Evolutionary conservation across 2,113 vertebrate species (phyloP).

Genomic region (Notothenia coriiceps): DNA sequence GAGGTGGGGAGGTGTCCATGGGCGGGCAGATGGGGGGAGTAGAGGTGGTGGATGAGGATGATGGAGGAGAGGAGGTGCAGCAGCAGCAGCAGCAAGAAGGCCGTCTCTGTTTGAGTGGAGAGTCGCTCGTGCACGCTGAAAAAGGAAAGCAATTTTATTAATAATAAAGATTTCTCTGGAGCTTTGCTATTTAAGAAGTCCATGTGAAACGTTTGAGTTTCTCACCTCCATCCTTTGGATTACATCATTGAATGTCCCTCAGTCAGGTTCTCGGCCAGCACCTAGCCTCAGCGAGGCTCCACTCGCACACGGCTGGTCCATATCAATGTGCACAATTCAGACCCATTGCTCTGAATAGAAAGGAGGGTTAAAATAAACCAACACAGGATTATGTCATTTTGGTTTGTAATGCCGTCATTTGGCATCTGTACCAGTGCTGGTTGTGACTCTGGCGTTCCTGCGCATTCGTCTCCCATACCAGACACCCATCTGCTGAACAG

Average conservation of each 20-base stretch:
- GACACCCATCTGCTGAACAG: slow-evolving; percentile 87
- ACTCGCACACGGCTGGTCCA: slow-evolving; percentile 89
- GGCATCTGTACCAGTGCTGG: slow-evolving; percentile 83
- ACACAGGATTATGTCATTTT: not conserved
- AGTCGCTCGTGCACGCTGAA: slow-evolving; percentile 70
- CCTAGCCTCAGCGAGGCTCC: slow-evolving; percentile 90
- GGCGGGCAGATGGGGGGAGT: slow-evolving; percentile 83
- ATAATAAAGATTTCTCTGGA: not conserved
- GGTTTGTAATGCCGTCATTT: not conserved
- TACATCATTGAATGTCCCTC: slow-evolving; percentile 87
- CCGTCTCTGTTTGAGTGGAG: slow-evolving; percentile 71
- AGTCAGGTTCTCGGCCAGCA: slow-evolving; percentile 92
- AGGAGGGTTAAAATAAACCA: not conserved
- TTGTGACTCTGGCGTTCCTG: slow-evolving; percentile 83
- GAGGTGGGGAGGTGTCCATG: slow-evolving; percentile 84
- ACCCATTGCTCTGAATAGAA: slow-evolving; percentile 84
- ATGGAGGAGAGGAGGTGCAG: slow-evolving; percentile 65
- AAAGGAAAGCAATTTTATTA: slow-evolving; percentile 1
- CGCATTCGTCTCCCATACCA: slow-evolving; percentile 84
- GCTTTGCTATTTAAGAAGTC: not conserved
- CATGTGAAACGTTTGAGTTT: not conserved
- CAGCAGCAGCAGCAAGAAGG: slow-evolving; percentile 39
- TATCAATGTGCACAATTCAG: slow-evolving; percentile 92
- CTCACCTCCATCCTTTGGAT: slow-evolving; percentile 89
- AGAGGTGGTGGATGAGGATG: slow-evolving; percentile 79